These are phyloP conservation scores for Darevskia mixta DNA, from an alignment of 2,797 vertebrate genomes.

Conservation along the genomic window DNA sequence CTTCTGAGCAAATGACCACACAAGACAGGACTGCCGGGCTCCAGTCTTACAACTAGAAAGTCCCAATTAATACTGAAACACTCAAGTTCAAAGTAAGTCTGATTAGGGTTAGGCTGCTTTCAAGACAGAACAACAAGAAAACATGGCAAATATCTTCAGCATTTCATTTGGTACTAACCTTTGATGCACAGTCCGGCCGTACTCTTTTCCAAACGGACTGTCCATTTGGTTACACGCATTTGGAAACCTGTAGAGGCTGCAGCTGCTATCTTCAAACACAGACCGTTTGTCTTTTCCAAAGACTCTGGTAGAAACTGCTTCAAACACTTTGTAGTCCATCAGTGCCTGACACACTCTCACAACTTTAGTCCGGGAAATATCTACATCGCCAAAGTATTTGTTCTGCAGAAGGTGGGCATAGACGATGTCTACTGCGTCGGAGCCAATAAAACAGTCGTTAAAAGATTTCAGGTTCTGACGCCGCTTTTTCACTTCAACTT, in stretches of 20 bases:
- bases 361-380: slow-evolving; percentile 92
- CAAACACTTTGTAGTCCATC: slow-evolving; percentile 96
- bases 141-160: neutral
- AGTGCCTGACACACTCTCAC: slow-evolving; percentile 94
- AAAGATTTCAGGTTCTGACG: slow-evolving; percentile 94
- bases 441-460: slow-evolving; percentile 94
- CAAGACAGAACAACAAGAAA: neutral
- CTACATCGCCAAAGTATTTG: slow-evolving; percentile 90
- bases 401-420: slow-evolving; percentile 92
- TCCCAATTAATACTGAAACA: neutral
- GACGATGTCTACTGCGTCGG: slow-evolving; percentile 93
- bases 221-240: slow-evolving; percentile 70
- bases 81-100: neutral
- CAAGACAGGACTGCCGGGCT: neutral
- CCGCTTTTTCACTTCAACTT: slow-evolving; percentile 93
- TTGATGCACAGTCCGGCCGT: slow-evolving; percentile 64
- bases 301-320: slow-evolving; percentile 88
- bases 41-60: neutral
- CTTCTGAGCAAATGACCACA: neutral
- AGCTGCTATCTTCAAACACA: slow-evolving; percentile 93
- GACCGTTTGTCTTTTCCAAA: slow-evolving; percentile 93
- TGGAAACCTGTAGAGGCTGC: slow-evolving; percentile 93
- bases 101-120: neutral
- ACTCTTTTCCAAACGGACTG: slow-evolving; percentile 77
- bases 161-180: slow-evolving; percentile 59